Evolutionary conservation across 2,113 vertebrate genomes (phyloP).

Genomic region (Podilymbus podiceps): DNA sequence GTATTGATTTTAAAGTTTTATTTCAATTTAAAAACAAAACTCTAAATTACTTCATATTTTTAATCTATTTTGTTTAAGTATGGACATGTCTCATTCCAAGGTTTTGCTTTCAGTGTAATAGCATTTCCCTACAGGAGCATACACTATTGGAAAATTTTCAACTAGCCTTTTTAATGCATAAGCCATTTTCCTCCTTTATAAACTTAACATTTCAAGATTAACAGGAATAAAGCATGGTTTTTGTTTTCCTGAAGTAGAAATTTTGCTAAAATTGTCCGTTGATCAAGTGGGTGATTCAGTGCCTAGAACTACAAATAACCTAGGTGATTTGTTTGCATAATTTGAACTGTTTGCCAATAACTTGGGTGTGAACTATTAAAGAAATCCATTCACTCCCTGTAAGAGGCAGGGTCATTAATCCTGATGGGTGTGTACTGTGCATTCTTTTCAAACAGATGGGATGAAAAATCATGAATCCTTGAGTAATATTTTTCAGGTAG

Average conservation of each 20-base stretch:
- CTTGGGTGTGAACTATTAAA: conserved; percentile 10
- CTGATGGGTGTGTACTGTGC: background rate
- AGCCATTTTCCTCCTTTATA: background rate
- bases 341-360: background rate
- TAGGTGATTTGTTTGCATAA: background rate
- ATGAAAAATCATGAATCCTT: background rate
- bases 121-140: background rate
- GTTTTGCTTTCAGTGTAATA: background rate
- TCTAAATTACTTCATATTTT: background rate
- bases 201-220: background rate
- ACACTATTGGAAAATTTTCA: background rate
- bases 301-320: background rate
- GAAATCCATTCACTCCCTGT: background rate
- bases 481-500: background rate
- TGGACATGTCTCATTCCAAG: background rate
- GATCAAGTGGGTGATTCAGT: background rate
- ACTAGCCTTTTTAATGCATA: background rate
- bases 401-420: background rate
- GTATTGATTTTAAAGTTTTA: background rate
- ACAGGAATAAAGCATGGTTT: background rate
- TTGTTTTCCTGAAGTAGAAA: background rate
- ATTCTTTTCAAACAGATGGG: background rate
- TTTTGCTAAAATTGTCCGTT: background rate
- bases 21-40: background rate
- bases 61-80: background rate